Conservation (phyloP, 2,113 vertebrate species). For the Otus sunia region DNA sequence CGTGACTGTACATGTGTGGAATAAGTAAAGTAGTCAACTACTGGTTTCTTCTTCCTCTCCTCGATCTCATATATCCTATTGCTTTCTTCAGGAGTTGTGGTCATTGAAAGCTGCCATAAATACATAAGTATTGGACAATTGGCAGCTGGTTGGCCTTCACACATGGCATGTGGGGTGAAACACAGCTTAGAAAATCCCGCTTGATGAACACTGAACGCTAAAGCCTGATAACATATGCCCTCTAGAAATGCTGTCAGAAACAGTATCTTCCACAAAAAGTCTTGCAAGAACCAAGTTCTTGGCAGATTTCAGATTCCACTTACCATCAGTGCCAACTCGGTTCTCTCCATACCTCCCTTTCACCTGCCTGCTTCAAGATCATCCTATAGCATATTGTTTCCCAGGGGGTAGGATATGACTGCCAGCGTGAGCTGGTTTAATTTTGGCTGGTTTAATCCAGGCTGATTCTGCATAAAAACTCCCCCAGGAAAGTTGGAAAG, state of each 20-base stretch:
- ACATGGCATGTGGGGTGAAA: rapidly evolving
- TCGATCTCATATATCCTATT: background rate
- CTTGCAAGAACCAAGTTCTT: background rate
- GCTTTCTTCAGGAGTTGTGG: background rate
- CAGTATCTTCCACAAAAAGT: background rate
- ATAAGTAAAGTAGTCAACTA: background rate
- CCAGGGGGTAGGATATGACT: background rate
- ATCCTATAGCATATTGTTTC: background rate
- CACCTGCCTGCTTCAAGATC: background rate
- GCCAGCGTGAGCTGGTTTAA: background rate
- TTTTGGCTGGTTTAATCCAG: background rate
- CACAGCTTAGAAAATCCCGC: background rate
- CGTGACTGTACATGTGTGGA: rapidly evolving
- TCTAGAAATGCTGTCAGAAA: background rate
- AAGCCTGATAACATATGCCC: background rate
- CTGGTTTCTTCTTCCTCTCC: background rate
- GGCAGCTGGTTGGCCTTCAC: background rate
- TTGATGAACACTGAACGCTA: background rate
- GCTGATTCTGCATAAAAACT: background rate
- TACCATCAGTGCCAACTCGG: background rate
- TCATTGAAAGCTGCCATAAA: background rate
- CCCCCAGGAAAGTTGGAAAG: background rate
- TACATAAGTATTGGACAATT: rapidly evolving
- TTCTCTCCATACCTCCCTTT: background rate
- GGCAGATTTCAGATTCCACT: background rate